Evolutionary conservation across 2,113 vertebrate species (phyloP).

Genomic region (Diadophis punctatus): DNA sequence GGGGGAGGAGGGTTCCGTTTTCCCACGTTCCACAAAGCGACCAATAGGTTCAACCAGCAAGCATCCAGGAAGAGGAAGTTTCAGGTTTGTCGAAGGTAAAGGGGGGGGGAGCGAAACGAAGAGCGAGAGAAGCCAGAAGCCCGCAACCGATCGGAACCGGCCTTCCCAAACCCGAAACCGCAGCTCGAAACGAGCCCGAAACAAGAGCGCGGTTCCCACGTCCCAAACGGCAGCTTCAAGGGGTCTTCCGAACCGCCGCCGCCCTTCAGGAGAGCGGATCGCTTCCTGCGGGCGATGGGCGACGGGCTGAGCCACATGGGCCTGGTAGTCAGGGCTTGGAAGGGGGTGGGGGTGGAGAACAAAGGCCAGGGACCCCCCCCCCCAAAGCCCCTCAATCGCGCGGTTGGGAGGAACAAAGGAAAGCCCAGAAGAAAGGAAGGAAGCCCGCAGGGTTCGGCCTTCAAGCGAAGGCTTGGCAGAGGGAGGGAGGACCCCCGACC

Average conservation of each 20-base stretch:
- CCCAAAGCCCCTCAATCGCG: not conserved
- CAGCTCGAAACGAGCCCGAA: not conserved
- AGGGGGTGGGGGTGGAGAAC: not conserved
- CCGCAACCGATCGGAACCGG: no score
- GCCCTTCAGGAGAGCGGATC: not conserved
- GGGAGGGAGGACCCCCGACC: no score
- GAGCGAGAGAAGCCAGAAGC: not conserved
- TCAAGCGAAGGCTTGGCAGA: not conserved
- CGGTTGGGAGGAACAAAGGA: not conserved
- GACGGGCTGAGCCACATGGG: not conserved
- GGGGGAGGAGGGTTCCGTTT: not conserved
- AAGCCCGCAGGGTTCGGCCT: not conserved
- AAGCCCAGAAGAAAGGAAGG: accelerated
- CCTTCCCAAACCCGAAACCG: no score
- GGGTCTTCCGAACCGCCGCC: not conserved
- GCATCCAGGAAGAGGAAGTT: not conserved
- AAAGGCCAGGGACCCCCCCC: no score
- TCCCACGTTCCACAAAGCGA: not conserved
- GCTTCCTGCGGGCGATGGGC: not conserved
- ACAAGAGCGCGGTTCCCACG: no score
- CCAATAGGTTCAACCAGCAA: not conserved
- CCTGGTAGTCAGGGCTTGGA: not conserved
- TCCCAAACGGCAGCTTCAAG: no score
- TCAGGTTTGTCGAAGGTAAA: not conserved
- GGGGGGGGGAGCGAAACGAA: not conserved